Evolutionary conservation across 2,113 vertebrate species (phyloP).

Genomic region (Lepidothrix coronata): DNA sequence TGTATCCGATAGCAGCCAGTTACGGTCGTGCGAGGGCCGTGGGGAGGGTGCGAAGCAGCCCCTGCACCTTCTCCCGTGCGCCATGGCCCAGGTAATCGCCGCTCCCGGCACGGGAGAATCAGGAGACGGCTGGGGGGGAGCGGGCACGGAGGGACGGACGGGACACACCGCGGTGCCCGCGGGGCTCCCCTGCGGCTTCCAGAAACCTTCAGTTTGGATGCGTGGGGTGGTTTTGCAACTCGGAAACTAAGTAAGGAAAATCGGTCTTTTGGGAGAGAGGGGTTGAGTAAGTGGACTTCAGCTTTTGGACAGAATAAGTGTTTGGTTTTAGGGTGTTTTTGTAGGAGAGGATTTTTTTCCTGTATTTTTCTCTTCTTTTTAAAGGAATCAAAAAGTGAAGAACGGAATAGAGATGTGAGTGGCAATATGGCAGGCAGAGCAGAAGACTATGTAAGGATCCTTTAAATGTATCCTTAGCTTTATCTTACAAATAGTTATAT

Average conservation of each 20-base stretch:
- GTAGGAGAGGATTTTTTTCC: not conserved
- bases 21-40: accelerated
- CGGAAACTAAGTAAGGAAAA: not conserved
- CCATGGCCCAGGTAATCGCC: not conserved
- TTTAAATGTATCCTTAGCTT: not conserved
- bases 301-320: not conserved
- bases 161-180: accelerated
- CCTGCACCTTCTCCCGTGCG: accelerated
- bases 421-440: not conserved
- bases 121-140: not conserved
- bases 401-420: accelerated
- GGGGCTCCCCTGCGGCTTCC: accelerated
- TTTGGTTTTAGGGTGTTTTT: not conserved
- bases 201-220: accelerated
- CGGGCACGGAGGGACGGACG: not conserved
- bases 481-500: not conserved
- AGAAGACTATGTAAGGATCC: conserved; percentile 49
- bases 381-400: not conserved
- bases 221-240: accelerated
- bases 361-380: accelerated
- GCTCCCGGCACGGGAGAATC: accelerated
- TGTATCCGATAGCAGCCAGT: accelerated
- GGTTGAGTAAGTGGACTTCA: accelerated
- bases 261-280: accelerated
- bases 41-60: too few species aligned